Conservation (phyloP, 2,797 vertebrate genomes). For the Austrolebias charrua region DNA sequence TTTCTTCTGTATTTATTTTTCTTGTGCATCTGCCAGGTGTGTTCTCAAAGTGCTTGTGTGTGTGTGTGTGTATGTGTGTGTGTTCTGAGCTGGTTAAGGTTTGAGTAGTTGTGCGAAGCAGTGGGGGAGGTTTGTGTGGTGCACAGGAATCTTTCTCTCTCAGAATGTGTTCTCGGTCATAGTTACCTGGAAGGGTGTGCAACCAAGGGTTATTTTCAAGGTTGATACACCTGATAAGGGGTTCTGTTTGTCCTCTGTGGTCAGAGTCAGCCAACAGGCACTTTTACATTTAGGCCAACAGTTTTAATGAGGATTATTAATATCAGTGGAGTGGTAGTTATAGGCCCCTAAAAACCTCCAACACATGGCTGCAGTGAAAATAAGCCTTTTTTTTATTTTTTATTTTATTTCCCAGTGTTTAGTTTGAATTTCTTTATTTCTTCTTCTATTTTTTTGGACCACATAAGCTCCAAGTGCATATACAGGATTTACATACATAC, state of each 20-base stretch:
- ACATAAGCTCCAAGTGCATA: too few relatives aligned
- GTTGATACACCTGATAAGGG: constrained; percentile 38
- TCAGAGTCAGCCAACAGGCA: constrained; percentile 44
- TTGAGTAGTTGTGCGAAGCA: constrained; percentile 22
- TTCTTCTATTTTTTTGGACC: too few relatives aligned
- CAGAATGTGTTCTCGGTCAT: constrained; percentile 18
- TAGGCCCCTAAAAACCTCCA: constrained; percentile 20
- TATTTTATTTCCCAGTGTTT: constrained; percentile 7
- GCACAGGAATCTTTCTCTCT: constrained; percentile 25
- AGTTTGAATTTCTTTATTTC: neutral
- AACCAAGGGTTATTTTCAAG: constrained; percentile 43
- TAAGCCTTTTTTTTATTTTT: constrained; percentile 13
- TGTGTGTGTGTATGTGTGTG: neutral
- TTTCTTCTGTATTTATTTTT: constrained; percentile 3
- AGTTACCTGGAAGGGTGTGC: constrained; percentile 30
- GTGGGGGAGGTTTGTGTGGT: constrained; percentile 29
- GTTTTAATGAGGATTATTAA: constrained; percentile 40
- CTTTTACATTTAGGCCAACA: constrained; percentile 42
- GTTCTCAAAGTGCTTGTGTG: neutral
- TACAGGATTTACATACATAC: too few relatives aligned
- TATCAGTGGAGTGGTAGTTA: constrained; percentile 23
- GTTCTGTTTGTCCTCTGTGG: constrained; percentile 45
- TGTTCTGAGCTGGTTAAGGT: constrained; percentile 35
- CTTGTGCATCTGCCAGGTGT: constrained; percentile 11
- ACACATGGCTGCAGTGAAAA: constrained; percentile 7